A percentile compares a stretch with the other conserved stretches of the same genome.
Conservation (phyloP, 2,113 vertebrate species). For the Bos indicus region DNA sequence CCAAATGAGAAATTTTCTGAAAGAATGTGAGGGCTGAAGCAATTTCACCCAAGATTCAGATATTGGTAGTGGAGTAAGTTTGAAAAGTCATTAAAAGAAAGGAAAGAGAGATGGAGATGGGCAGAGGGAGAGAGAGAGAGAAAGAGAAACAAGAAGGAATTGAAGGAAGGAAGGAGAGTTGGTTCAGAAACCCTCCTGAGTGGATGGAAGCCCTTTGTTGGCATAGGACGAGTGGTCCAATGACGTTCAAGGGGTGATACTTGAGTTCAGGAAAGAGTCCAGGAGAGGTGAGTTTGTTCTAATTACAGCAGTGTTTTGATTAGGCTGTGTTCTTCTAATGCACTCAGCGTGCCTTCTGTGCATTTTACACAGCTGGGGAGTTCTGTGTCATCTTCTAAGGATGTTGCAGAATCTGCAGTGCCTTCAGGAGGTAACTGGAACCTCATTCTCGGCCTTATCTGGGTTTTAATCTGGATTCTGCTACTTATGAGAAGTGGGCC, state of each 20-base stretch:
- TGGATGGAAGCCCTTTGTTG: not conserved
- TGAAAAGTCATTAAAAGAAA: not conserved
- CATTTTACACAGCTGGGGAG: not conserved
- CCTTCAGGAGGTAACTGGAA: not conserved
- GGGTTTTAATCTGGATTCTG: not conserved
- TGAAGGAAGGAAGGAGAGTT: not conserved
- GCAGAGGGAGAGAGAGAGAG: not conserved
- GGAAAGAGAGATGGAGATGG: not conserved
- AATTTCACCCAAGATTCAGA: not conserved
- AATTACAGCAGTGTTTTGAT: not conserved
- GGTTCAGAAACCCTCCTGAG: not conserved
- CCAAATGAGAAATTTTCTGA: constrained; percentile 5
- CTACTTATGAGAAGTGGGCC: not conserved
- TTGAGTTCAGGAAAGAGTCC: not conserved
- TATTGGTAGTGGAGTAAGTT: not conserved
- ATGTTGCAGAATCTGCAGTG: not conserved
- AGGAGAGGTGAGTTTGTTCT: not conserved
- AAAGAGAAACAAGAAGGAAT: rapidly evolving
- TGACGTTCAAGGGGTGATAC: not conserved
- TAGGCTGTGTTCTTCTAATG: not conserved
- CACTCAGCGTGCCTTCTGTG: not conserved
- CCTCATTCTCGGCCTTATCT: not conserved
- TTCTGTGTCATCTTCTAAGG: not conserved
- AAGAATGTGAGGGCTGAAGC: not conserved
- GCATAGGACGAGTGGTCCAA: not conserved